These are phyloP conservation scores for Benitochromis conjunctus DNA, from an alignment of 2,113 vertebrate species.

Conservation along the genomic window DNA sequence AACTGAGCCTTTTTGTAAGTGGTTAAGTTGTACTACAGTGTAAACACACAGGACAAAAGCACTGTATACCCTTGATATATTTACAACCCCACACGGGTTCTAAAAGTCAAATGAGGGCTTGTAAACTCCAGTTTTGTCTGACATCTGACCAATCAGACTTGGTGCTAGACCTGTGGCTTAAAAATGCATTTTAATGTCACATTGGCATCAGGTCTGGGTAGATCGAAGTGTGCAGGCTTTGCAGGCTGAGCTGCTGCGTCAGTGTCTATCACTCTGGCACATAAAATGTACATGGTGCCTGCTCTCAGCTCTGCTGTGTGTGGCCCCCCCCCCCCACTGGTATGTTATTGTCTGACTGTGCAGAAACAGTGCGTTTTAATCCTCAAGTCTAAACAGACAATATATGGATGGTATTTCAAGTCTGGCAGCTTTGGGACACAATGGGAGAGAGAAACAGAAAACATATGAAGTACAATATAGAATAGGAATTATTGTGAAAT, in stretches of 20 bases:
- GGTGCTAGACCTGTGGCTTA: background rate
- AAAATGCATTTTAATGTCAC: background rate
- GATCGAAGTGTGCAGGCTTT: background rate
- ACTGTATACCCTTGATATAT: background rate
- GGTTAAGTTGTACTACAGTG: background rate
- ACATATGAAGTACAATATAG: background rate
- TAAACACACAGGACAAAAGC: background rate
- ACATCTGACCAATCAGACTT: background rate
- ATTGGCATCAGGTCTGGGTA: background rate
- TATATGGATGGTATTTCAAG: slow-evolving; percentile 5
- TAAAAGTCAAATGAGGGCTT: background rate
- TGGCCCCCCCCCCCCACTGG: background rate
- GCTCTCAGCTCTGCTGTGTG: background rate
- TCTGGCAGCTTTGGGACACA: background rate
- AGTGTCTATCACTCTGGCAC: slow-evolving; percentile 11
- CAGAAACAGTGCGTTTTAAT: background rate
- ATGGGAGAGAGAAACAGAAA: background rate
- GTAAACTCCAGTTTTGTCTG: background rate
- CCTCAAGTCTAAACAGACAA: slow-evolving; percentile 7
- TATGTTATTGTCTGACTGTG: slow-evolving; percentile 41
- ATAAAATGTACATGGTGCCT: slow-evolving; percentile 16
- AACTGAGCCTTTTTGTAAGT: background rate
- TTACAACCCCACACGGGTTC: background rate
- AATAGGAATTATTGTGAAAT: background rate
- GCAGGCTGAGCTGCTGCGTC: background rate